phyloP scores from a whole-genome alignment of 2,113 vertebrate genomes.

The Chrysochloris asiatica region DNA sequence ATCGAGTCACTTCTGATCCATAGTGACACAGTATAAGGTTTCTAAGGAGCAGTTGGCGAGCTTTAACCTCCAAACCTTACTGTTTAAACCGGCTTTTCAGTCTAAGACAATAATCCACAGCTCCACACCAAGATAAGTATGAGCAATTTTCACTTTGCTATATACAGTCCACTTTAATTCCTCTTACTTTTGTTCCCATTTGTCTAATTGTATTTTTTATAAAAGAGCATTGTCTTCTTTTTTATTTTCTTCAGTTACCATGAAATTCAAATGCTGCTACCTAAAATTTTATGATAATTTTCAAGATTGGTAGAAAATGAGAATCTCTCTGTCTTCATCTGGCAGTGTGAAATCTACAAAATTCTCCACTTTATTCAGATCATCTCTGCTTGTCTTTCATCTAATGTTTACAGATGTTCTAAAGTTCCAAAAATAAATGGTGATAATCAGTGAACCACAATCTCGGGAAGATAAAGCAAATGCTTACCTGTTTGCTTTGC shows the following conservation, averaged over 20 bases:
- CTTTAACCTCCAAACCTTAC: too few species aligned
- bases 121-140: neutral
- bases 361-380: neutral
- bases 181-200: neutral
- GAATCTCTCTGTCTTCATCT: neutral
- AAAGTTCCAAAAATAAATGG: slow-evolving; percentile 74
- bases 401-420: slow-evolving; percentile 73
- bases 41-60: too few species aligned
- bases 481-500: slow-evolving; percentile 71
- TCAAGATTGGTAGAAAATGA: neutral
- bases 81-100: too few species aligned
- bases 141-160: neutral
- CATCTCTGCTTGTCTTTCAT: slow-evolving; percentile 67
- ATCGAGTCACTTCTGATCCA: too few species aligned
- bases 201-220: slow-evolving; percentile 40
- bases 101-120: too few species aligned
- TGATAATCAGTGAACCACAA: slow-evolving; percentile 68
- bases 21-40: too few species aligned
- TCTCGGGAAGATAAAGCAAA: slow-evolving; percentile 77
- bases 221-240: neutral
- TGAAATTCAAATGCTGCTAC: neutral
- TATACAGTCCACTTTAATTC: neutral
- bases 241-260: neutral
- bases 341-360: neutral
- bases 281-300: neutral